A percentile compares a stretch with the other conserved stretches of the same genome.
Conservation (phyloP, 2,888 invertebrate genomes). For the Amblyjoppa proteus region DNA sequence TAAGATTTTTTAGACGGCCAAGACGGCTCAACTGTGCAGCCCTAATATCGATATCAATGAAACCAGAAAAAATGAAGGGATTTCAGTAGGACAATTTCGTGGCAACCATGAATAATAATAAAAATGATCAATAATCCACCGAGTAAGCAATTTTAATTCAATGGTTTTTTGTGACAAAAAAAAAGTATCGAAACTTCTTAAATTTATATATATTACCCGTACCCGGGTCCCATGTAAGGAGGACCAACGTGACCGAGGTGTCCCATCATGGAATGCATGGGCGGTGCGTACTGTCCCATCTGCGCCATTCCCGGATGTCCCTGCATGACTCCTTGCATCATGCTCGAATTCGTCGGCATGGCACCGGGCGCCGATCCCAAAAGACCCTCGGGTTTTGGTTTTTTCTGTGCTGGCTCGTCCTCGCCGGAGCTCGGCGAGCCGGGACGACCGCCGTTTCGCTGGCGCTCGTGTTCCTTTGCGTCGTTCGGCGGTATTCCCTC, state of each 20-base stretch:
- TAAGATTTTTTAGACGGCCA: no score
- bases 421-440: slow-evolving; percentile 94
- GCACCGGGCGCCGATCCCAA: slow-evolving; percentile 88
- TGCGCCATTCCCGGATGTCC: slow-evolving; percentile 86
- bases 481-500: slow-evolving; percentile 99
- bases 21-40: no score
- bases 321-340: slow-evolving; percentile 89
- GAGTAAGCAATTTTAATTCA: background rate
- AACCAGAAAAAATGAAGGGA: background rate
- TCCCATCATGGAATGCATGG: slow-evolving; percentile 87
- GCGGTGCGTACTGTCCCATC: slow-evolving; percentile 87
- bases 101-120: no score
- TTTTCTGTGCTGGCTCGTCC: slow-evolving; percentile 93
- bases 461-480: slow-evolving; percentile 96
- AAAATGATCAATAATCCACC: no score
- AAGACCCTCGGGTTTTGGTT: slow-evolving; percentile 90
- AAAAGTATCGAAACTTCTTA: slow-evolving; percentile 33
- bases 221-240: slow-evolving; percentile 91
- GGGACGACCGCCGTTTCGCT: slow-evolving; percentile 90
- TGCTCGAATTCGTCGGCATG: slow-evolving; percentile 87
- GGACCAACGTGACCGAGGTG: slow-evolving; percentile 91
- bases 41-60: no score
- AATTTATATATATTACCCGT: slow-evolving; percentile 55
- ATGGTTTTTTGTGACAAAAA: slow-evolving; percentile 14
- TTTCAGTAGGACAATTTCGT: no score